Evolutionary conservation across 1,140 invertebrate genomes (phyloP), one percentile per base, ranked within the genome.

Genomic region (Atta texana): DNA sequence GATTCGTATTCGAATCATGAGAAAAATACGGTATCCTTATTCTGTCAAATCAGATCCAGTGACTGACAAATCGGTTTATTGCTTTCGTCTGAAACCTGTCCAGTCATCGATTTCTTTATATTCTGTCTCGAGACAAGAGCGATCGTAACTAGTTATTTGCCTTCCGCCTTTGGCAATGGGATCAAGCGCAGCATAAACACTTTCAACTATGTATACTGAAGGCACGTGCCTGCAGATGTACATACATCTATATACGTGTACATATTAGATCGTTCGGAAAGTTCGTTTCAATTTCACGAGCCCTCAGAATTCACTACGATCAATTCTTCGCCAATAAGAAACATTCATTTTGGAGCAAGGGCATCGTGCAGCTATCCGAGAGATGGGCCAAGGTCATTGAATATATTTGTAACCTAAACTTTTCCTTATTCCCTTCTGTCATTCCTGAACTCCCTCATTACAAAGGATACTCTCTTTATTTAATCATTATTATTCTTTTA

Each of bases 111-210:
- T 61, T 64, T 69, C 49, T 71, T 81, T 71, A 24, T 3, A 68
- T 18, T 76, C 3, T 14, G 24, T 49, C 72, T 76, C 18, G 55
- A 61, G 57, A 75, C 71, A 49, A 49, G 14, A 49, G 28, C 68
- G 18, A 75, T 84, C 21, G 24, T 66, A 57, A 85, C 51, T 55
- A 16, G 14, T 49, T 34, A 44, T 55, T 76, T 75, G 49, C 72
- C 49, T 63, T 64, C 24, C 61, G 49, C 34, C 21, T 49, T 64
- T 39, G 14, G 49, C 63, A 85, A 77, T 21, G 59, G 49, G 82
- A 72, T 85, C 82, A 64, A 85, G 72, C 28, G 59, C 74, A 85
- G 51, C 24, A 12, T 39, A 85, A 85, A 85, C 12, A 85, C 31
- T 82, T 74, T 61, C 24, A 39, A 12, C 44, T 34, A 16, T 80